These are phyloP conservation scores for Ramphastos sulfuratus DNA, from an alignment of 2,113 vertebrate species.

Conservation along the genomic window DNA sequence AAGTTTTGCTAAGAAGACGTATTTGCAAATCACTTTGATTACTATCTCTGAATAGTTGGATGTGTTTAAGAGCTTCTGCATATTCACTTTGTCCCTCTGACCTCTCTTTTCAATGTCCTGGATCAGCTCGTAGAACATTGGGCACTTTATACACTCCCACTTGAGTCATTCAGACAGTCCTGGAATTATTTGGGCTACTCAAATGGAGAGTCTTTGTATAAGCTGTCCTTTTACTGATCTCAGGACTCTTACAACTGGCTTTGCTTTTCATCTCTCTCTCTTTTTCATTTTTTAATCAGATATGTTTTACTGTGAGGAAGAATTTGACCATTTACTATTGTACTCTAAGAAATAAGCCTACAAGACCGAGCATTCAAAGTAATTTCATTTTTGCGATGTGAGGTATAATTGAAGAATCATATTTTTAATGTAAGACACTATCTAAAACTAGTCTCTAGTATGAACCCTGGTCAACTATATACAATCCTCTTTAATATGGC, in stretches of 20 bases:
- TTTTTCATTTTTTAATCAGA: conserved; percentile 59
- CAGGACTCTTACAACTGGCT: neutral
- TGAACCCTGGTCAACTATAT: conserved; percentile 69
- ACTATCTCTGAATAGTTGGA: neutral
- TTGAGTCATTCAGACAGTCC: neutral
- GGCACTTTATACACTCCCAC: neutral
- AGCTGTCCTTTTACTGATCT: conserved; percentile 27
- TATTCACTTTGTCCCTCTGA: neutral
- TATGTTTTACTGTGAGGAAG: conserved; percentile 40
- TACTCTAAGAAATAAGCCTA: conserved; percentile 48
- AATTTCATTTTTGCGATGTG: conserved; percentile 72
- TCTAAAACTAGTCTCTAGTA: conserved; percentile 57
- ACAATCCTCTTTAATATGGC: conserved; percentile 65
- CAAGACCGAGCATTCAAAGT: conserved; percentile 67
- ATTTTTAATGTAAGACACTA: conserved; percentile 66
- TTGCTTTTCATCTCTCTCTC: conserved; percentile 32
- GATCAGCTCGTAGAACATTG: neutral
- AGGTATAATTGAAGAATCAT: conserved; percentile 68
- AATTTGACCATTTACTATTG: conserved; percentile 61
- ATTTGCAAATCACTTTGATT: conserved; percentile 41
- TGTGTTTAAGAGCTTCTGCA: conserved; percentile 17
- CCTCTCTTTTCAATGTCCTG: neutral
- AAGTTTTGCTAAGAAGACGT: conserved; percentile 29
- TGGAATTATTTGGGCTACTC: neutral
- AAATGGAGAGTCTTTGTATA: neutral